Base-by-base conservation (phyloP, 2,888 invertebrate species). In the Drosophila cognata region DNA sequence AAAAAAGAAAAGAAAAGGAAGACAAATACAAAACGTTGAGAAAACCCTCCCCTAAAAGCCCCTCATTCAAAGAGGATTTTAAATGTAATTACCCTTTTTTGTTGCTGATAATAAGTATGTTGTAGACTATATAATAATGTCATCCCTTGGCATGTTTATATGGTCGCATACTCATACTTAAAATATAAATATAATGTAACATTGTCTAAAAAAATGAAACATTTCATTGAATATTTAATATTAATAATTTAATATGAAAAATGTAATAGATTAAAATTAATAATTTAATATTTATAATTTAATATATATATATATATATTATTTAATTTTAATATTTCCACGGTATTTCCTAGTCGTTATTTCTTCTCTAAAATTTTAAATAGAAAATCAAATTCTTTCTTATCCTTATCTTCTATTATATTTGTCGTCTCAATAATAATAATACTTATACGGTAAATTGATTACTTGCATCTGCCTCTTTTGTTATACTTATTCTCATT, bases 41-140 rank as follows among this genome's bases (percentile, higher is more conserved):
- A 46, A 16, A 46, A 46, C 25, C 71, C 68, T 76, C 82, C 80
- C 79, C 62, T 74, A 69, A 53, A 57, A 55, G 43, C 57, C 63
- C n/a, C n/a, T 46, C 29, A 31, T 29, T 46, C 33, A 38, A 36
- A 52, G 18, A 46, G n/a, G 43, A 57, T 25, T 28, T 60, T 73
- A 63, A 41, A 53, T 56, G 61, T 57, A 79, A 71, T 74, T 68
- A 61, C 60, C 60, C 28, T 43, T 65, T 48, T 62, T 51, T 60
- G 38, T 43, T 67, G 35, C 31, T 60, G 55, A 55, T 29, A 51
- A 63, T 35, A 61, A 38, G 38, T 56, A 29, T 41, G 28, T 31
- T 16, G 8, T 28, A 46, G 16, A 25, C 25, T 25, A 28, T 28
- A 28, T 8, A 18, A 51, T 46, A 36, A 43, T 59, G 55, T 56